Conservation (phyloP, 2,888 invertebrate genomes). For the Drosophila antonietae region DNA sequence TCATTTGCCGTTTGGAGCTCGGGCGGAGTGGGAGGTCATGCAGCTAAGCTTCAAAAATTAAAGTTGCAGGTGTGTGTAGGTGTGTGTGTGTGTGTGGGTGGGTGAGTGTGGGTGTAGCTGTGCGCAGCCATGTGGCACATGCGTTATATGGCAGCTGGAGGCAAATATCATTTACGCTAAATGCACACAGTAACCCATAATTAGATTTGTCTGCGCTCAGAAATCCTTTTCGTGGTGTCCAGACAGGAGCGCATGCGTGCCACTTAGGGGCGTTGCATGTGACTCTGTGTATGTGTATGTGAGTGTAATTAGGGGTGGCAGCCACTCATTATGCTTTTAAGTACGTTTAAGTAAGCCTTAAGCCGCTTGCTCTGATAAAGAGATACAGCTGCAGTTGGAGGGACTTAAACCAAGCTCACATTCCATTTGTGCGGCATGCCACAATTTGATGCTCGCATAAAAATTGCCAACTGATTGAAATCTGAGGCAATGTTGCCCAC, state of each 20-base stretch:
- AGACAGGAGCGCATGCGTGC: slow-evolving; percentile 42
- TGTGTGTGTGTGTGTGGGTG: slow-evolving; percentile 7
- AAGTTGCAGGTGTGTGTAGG: slow-evolving; percentile 55
- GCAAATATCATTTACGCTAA: slow-evolving; percentile 74
- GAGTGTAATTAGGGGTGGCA: slow-evolving; percentile 60
- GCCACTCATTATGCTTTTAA: slow-evolving; percentile 38
- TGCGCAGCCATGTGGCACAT: slow-evolving; percentile 65
- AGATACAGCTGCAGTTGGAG: slow-evolving; percentile 22
- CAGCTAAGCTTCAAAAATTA: slow-evolving; percentile 51
- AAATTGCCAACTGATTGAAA: slow-evolving; percentile 68
- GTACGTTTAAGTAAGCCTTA: slow-evolving; percentile 56
- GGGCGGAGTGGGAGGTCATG: slow-evolving; percentile 64
- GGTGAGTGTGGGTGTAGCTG: slow-evolving; percentile 13
- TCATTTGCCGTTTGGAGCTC: slow-evolving; percentile 21
- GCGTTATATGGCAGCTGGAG: slow-evolving; percentile 52
- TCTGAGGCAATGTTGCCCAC: slow-evolving; percentile 58
- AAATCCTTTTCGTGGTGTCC: slow-evolving; percentile 49
- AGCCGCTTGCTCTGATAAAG: slow-evolving; percentile 41
- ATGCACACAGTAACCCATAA: slow-evolving; percentile 69
- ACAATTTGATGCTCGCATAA: slow-evolving; percentile 53
- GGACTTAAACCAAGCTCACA: slow-evolving; percentile 26
- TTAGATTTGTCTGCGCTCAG: slow-evolving; percentile 70
- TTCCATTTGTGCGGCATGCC: slow-evolving; percentile 49
- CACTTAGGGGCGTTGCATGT: slow-evolving; percentile 54
- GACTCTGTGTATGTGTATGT: background rate